Conservation (phyloP, 2,797 vertebrate species). For the Paguma larvata region DNA sequence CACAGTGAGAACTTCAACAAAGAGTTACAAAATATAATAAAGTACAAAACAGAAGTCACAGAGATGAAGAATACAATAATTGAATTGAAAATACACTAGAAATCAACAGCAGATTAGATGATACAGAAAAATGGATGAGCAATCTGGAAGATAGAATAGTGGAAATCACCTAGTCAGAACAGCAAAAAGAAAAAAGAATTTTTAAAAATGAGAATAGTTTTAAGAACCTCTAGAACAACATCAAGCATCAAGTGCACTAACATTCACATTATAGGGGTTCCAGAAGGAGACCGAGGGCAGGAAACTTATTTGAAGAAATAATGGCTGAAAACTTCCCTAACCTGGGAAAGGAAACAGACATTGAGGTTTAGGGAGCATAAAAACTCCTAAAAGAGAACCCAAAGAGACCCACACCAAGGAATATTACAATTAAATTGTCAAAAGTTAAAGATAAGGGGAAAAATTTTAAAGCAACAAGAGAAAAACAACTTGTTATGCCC, state of each 20-base stretch:
- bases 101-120: background rate
- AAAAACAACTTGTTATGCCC: background rate
- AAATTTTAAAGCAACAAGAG: background rate
- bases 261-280: background rate
- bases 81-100: background rate
- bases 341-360: background rate
- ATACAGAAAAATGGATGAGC: background rate
- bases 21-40: background rate
- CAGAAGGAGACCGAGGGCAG: background rate
- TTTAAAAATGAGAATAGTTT: background rate
- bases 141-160: background rate
- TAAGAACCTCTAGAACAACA: background rate
- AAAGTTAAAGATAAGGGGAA: background rate
- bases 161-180: background rate
- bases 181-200: background rate
- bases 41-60: background rate
- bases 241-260: background rate
- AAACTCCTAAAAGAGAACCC: background rate
- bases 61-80: background rate
- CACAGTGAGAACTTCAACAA: background rate
- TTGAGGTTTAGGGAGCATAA: background rate
- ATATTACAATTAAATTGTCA: background rate
- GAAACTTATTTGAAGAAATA: background rate
- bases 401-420: background rate
- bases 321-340: background rate